Evolutionary conservation across 2,113 vertebrate species (phyloP), one percentile per base, ranked within the genome.

Genomic region (Microcebus ravelobensis): DNA sequence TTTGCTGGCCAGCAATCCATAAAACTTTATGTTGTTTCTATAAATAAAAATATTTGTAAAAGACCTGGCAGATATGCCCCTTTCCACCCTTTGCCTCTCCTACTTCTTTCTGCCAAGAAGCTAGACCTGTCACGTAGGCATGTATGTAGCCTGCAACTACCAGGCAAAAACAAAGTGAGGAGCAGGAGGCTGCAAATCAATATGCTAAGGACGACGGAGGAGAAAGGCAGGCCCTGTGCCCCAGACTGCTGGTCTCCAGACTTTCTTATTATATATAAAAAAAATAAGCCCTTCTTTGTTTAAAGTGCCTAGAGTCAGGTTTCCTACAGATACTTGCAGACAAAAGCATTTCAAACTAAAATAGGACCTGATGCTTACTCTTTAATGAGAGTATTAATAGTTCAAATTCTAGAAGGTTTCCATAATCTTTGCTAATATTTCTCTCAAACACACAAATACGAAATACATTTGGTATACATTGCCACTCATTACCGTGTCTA

Each of bases 301-400:
- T 76, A 17, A 55, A 81, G 70, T 80, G 50, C 36, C 68, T 25
- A 77, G 70, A 88, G 36, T 63, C 52, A 67, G 42, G 48, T 79
- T 93, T 96, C 83, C 83, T 27, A 63, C 5, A 83, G n/a, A 77
- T 91, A 83, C 25, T 39, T 68, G 31, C 48, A 80, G 79, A 81
- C 71, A 82, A 83, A 94, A 93, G 17, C 29, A 74, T 89, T 86
- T 97, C 82, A 92, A 63, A 92, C 23, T 87, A 25, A 87, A 81
- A 87, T 0, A 36, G 48, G 68, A 87, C 11, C 21, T 84, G 27
- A 39, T 67, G 52, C 74, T 63, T 76, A 80, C 27, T 91, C 63
- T 94, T 84, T 70, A 70, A 92, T 55, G 29, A 94, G 76, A 74
- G 70, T 23, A 74, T 39, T n/a, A 67, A n/a, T 77, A 55, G 55